Base-by-base conservation (phyloP, 2,113 vertebrate species). In the Bubo scandiacus region DNA sequence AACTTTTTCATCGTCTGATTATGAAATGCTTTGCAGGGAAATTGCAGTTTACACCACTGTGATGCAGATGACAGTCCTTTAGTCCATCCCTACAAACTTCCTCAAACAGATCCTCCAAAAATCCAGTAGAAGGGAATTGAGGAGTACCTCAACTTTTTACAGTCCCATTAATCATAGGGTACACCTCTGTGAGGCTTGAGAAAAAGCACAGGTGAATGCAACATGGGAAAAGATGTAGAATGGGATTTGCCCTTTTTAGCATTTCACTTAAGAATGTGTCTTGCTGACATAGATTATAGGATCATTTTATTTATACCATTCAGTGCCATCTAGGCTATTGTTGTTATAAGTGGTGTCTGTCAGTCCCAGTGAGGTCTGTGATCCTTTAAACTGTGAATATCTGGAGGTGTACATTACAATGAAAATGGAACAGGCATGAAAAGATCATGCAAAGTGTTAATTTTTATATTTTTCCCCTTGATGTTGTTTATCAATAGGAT, bases 121-220 rank as follows among this genome's bases (percentile, higher is more conserved):
- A 82, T 59, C 36, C 62, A 61, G 0, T 57, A 32, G 42, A 59
- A 75, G 2, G 12, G 29, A 75, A 63, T 4, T 80, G 36, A 63
- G n/a, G 40, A 77, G 23, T 40, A 45, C 47, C 12, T 63, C 42
- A 55, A 11, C 12, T 45, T 66, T 73, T 87, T 66, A 49, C 5
- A 29, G 36, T 62, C 15, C 1, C 0, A 2, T 82, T 57, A 80
- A 34, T 51, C 17, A 61, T 3, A 32, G 36, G 8, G 11, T n/a
- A 6, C 3, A 11, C 10, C 80, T 40, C n/a, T 5, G 1, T 1
- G 0, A 73, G 11, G 23, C 12, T n/a, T 73, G 27, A 91, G 30
- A 73, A 92, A 77, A 92, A 49, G 21, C 5, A 19, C 12, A 57
- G 25, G 17, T 68, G 36, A 75, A 45, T 80, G 15, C 30, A 80